A percentile compares a stretch with the other conserved stretches of the same genome.
Evolutionary conservation across 2,888 invertebrate species (phyloP).

Genomic region (Desoria tigrina): DNA sequence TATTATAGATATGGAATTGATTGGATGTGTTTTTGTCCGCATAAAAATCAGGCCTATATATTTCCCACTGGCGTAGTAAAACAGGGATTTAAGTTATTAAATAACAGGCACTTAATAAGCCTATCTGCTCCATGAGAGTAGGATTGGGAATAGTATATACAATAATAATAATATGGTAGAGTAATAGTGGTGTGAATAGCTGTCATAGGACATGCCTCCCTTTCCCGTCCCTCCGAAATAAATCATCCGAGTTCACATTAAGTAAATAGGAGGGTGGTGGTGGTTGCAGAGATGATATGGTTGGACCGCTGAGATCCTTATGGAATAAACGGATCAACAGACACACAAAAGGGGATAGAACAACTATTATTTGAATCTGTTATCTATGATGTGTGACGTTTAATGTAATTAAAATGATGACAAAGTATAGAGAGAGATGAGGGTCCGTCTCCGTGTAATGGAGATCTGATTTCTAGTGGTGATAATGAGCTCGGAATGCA

Average conservation of each 20-base stretch:
- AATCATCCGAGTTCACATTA: conserved; percentile 13
- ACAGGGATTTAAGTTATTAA: no score
- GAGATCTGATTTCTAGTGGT: conserved; percentile 16
- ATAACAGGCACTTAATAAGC: no score
- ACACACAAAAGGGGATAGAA: background rate
- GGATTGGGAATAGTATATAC: no score
- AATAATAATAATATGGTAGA: background rate
- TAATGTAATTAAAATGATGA: conserved; percentile 22
- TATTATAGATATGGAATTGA: no score
- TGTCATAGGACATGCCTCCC: background rate
- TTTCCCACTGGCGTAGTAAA: no score
- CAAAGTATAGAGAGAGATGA: conserved; percentile 12
- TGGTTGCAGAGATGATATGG: no score
- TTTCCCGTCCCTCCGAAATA: conserved; percentile 14
- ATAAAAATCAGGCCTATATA: no score
- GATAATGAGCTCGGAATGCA: conserved; percentile 14
- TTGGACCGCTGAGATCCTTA: background rate
- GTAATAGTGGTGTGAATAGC: conserved; percentile 9
- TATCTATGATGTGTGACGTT: conserved; percentile 17
- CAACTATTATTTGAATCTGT: no score
- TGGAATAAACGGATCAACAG: background rate
- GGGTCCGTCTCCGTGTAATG: conserved; percentile 8
- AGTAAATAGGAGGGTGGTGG: background rate
- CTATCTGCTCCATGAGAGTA: no score
- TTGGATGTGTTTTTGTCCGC: no score